Evolutionary conservation across 2,888 invertebrate genomes (phyloP).

Genomic region (Dynastes hyllus): DNA sequence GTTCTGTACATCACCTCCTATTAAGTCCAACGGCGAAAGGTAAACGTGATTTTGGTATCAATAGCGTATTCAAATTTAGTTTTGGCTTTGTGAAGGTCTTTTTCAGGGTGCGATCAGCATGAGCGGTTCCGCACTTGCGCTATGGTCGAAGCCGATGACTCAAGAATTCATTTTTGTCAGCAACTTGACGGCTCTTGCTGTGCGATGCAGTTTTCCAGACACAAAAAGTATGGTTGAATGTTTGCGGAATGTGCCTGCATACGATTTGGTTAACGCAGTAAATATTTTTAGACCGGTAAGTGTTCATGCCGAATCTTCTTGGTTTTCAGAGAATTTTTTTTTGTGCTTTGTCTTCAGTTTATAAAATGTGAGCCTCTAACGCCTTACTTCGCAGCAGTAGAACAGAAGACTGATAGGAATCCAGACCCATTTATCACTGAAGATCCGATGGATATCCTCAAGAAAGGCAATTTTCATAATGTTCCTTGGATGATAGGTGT

Average conservation of each 20-base stretch:
- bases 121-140: conserved; percentile 71
- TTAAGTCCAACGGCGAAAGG: conserved; percentile 70
- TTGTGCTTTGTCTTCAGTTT: conserved; percentile 62
- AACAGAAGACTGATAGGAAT: conserved; percentile 64
- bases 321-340: background rate
- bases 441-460: conserved; percentile 69
- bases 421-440: conserved; percentile 70
- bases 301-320: background rate
- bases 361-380: conserved; percentile 73
- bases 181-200: conserved; percentile 68
- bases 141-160: conserved; percentile 66
- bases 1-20: conserved; percentile 72
- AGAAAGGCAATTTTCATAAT: conserved; percentile 67
- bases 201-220: conserved; percentile 67
- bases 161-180: conserved; percentile 62
- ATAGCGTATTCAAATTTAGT: background rate
- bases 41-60: conserved; percentile 46
- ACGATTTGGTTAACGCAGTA: conserved; percentile 67
- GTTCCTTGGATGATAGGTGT: conserved; percentile 73
- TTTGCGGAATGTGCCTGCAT: conserved; percentile 68
- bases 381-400: conserved; percentile 71
- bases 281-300: conserved; percentile 70
- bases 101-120: conserved; percentile 72
- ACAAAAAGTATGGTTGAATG: conserved; percentile 68
- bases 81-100: conserved; percentile 61